These are phyloP conservation scores for Macrotis lagotis DNA, from an alignment of 2,113 vertebrate species.

Conservation along the genomic window DNA sequence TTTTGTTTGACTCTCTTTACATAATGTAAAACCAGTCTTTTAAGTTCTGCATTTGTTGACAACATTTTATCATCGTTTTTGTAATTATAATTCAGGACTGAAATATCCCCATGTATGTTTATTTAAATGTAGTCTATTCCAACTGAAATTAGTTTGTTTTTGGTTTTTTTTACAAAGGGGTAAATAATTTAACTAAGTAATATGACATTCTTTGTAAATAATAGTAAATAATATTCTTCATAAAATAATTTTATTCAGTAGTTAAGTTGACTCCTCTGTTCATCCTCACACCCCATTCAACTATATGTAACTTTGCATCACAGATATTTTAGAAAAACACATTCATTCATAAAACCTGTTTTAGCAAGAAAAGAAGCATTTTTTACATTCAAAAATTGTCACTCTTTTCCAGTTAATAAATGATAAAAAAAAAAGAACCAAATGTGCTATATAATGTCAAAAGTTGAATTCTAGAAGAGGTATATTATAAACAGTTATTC, in stretches of 20 bases:
- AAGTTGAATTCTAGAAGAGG: background rate
- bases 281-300: background rate
- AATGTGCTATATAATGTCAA: background rate
- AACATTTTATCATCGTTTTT: constrained; percentile 18
- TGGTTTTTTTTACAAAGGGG: background rate
- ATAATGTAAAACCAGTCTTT: background rate
- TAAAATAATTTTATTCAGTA: background rate
- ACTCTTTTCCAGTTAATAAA: constrained; percentile 52
- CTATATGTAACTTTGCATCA: background rate
- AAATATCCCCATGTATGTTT: background rate
- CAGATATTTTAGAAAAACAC: constrained; percentile 25
- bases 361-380: constrained; percentile 23
- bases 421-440: constrained; percentile 41
- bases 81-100: constrained; percentile 22
- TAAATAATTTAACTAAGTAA: background rate
- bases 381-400: constrained; percentile 26
- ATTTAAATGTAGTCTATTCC: background rate
- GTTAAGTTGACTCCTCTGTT: background rate
- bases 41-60: constrained; percentile 17
- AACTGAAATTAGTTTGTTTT: background rate
- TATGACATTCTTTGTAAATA: background rate
- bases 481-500: constrained; percentile 39
- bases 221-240: background rate
- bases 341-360: constrained; percentile 24
- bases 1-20: constrained; percentile 13